Evolutionary conservation across 2,888 invertebrate genomes (phyloP).

Genomic region (Cantharis rufa): DNA sequence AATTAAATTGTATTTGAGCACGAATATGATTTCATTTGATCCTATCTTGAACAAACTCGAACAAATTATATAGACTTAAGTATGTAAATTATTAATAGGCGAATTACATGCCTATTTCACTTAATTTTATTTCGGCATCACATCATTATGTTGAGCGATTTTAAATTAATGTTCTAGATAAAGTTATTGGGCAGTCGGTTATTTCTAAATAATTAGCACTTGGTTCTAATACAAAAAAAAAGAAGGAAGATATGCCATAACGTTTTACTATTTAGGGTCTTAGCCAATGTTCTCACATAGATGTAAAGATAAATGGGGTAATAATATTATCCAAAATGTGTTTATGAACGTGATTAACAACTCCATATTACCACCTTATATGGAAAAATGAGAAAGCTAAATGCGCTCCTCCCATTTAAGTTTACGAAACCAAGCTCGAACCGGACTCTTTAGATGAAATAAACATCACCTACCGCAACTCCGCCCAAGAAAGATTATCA

Average conservation of each 20-base stretch:
- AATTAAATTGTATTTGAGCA: background rate
- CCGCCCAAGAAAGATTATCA: conserved; percentile 18
- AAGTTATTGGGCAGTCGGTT: background rate
- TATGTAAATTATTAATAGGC: background rate
- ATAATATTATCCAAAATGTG: conserved; percentile 33
- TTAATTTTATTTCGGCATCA: background rate
- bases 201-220: conserved; percentile 2
- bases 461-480: conserved; percentile 28
- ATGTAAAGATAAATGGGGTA: conserved; percentile 32
- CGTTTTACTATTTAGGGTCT: conserved; percentile 25
- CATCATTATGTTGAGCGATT: background rate
- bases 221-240: background rate
- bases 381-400: conserved; percentile 39
- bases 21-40: background rate
- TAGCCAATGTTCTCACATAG: conserved; percentile 32
- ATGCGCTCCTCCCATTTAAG: conserved; percentile 33
- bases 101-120: background rate
- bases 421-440: conserved; percentile 32
- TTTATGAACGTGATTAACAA: conserved; percentile 33
- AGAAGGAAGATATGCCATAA: conserved; percentile 2
- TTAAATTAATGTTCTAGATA: background rate
- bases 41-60: background rate
- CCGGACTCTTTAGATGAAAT: conserved; percentile 24
- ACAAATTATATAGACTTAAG: background rate
- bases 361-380: conserved; percentile 37